Percentiles rank a stretch among this genome's conserved stretches.
Conservation (phyloP, 2,797 vertebrate genomes). For the Dallia pectoralis region DNA sequence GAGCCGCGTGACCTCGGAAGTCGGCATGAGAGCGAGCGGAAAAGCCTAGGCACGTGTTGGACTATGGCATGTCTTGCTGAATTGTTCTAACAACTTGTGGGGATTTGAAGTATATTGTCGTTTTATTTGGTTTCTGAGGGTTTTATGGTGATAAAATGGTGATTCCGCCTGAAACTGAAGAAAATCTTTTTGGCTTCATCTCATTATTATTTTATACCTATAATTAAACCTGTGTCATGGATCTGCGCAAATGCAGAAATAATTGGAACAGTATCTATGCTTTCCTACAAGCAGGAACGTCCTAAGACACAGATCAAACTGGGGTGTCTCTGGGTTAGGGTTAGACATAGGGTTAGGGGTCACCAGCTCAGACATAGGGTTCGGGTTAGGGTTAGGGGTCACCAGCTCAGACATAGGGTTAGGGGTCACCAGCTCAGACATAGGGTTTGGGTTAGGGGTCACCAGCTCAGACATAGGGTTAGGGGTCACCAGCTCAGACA, state of each 20-base stretch:
- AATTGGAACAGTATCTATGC: not conserved
- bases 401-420: too few species aligned
- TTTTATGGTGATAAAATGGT: not conserved
- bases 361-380: too few species aligned
- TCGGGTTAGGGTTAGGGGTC: too few species aligned
- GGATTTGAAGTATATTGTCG: not conserved
- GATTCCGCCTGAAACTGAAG: not conserved
- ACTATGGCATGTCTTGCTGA: not conserved
- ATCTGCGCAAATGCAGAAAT: not conserved
- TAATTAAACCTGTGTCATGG: not conserved
- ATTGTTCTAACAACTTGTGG: not conserved
- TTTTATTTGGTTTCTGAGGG: not conserved
- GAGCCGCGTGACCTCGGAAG: conserved; percentile 6
- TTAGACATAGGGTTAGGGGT: too few species aligned
- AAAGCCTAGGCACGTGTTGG: not conserved
- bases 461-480: too few species aligned
- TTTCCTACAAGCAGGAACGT: too few species aligned
- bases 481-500: too few species aligned
- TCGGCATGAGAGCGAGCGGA: not conserved
- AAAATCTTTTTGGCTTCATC: not conserved
- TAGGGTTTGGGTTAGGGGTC: too few species aligned
- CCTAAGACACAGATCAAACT: too few species aligned
- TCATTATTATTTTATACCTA: not conserved
- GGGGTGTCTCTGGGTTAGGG: too few species aligned
- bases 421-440: too few species aligned